These are phyloP conservation scores for Pseudococcus viburni DNA, from an alignment of 2,888 invertebrate genomes.

Conservation along the genomic window DNA sequence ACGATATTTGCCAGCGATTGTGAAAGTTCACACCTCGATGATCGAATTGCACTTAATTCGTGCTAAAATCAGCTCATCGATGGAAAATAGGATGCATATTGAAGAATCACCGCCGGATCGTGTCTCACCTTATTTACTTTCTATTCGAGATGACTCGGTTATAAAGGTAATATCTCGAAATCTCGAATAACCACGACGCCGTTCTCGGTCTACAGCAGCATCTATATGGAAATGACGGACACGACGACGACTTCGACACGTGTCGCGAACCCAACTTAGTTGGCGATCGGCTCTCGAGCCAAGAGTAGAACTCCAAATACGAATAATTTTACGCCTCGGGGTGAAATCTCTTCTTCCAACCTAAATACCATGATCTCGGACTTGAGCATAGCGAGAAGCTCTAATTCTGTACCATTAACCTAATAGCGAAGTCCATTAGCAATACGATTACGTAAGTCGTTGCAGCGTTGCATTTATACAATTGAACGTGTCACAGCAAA, in stretches of 20 bases:
- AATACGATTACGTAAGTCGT: neutral
- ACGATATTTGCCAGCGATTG: too few relatives aligned
- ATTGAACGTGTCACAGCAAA: too few relatives aligned
- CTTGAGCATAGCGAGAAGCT: neutral
- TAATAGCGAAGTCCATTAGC: conserved; percentile 12
- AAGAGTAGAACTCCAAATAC: neutral
- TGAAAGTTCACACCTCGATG: too few relatives aligned
- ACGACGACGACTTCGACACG: neutral
- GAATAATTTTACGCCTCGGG: conserved; percentile 28
- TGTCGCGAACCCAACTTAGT: neutral
- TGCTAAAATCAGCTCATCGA: too few relatives aligned
- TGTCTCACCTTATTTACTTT: neutral
- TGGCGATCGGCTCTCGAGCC: neutral
- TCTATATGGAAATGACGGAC: conserved; percentile 18
- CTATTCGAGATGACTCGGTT: neutral
- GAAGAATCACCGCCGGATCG: neutral
- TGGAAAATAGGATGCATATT: neutral
- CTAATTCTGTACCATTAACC: conserved; percentile 30
- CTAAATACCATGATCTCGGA: conserved; percentile 28
- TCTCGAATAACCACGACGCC: neutral
- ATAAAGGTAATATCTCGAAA: neutral
- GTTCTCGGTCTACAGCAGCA: neutral
- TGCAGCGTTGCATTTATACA: neutral
- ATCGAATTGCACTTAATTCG: too few relatives aligned
- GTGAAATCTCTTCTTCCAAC: conserved; percentile 24